Conservation (phyloP, 1,140 invertebrate species). For the Halictus rubicundus region DNA sequence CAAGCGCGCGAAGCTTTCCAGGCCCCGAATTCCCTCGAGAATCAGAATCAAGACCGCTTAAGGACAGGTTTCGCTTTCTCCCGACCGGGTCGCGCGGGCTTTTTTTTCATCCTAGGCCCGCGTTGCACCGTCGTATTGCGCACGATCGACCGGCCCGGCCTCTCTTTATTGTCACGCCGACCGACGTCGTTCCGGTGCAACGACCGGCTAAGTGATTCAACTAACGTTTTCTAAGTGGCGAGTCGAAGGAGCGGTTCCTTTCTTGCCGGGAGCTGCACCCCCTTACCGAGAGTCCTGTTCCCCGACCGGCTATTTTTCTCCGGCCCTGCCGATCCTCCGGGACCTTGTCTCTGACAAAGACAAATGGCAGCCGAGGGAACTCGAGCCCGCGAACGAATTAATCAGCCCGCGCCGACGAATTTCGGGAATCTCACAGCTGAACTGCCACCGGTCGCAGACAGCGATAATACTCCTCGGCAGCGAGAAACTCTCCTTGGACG, state of each 20-base stretch:
- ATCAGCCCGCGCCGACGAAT: neutral
- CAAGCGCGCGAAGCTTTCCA: neutral
- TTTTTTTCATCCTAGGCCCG: conserved; percentile 32
- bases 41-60: neutral
- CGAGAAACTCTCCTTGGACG: no score
- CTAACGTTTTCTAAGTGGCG: conserved; percentile 54
- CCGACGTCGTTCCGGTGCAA: conserved; percentile 54
- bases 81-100: conserved; percentile 31
- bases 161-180: conserved; percentile 49
- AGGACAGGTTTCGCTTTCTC: conserved; percentile 56
- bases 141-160: conserved; percentile 51
- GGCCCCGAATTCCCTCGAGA: neutral
- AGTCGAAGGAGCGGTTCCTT: conserved; percentile 34
- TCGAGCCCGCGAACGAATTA: conserved; percentile 7
- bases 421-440: neutral
- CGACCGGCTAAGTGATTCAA: conserved; percentile 59
- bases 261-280: neutral
- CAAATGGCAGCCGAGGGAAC: neutral
- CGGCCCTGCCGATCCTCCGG: conserved; percentile 4
- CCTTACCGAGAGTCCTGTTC: neutral
- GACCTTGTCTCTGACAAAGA: conserved; percentile 21
- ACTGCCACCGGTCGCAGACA: conserved; percentile 62
- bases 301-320: conserved; percentile 6
- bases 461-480: conserved; percentile 9
- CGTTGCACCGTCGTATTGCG: conserved; percentile 48